Evolutionary conservation across 2,113 vertebrate genomes (phyloP).

Genomic region (Hymenochirus boettgeri): DNA sequence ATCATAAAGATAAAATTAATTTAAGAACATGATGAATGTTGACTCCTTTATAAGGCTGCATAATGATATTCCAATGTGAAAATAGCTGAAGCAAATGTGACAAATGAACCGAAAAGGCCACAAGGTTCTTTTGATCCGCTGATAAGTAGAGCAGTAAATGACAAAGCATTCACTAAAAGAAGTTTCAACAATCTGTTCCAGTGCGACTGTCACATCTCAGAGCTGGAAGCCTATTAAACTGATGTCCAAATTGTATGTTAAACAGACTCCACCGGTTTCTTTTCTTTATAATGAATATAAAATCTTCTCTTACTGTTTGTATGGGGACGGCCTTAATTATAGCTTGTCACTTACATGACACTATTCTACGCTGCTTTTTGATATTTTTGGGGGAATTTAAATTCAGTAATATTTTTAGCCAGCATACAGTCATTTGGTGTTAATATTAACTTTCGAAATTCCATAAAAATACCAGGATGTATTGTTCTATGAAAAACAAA

Average conservation of each 20-base stretch:
- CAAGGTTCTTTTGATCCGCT: conserved; percentile 11
- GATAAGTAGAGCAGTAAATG: conserved; percentile 10
- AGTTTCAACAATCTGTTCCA: conserved; percentile 17
- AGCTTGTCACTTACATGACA: conserved; percentile 4
- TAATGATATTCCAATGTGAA: no score
- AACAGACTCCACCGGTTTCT: conserved; percentile 26
- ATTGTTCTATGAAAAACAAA: no score
- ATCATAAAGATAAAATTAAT: no score
- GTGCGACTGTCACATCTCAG: conserved; percentile 16
- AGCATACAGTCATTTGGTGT: no score
- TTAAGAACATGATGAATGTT: no score
- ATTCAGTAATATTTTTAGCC: no score
- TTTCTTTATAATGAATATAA: conserved; percentile 23
- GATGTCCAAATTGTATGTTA: conserved; percentile 30
- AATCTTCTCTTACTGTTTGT: conserved; percentile 19
- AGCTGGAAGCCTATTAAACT: conserved; percentile 29
- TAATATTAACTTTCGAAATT: no score
- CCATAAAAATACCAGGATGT: no score
- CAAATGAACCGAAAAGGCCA: no score
- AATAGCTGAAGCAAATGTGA: no score
- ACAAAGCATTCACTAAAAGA: conserved; percentile 12
- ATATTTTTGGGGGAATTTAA: neutral
- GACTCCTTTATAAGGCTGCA: no score
- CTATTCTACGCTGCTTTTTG: neutral
- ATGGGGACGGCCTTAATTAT: conserved; percentile 32